phyloP scores from a whole-genome alignment of 2,888 invertebrate genomes.

The Chymomyza procnemis region DNA sequence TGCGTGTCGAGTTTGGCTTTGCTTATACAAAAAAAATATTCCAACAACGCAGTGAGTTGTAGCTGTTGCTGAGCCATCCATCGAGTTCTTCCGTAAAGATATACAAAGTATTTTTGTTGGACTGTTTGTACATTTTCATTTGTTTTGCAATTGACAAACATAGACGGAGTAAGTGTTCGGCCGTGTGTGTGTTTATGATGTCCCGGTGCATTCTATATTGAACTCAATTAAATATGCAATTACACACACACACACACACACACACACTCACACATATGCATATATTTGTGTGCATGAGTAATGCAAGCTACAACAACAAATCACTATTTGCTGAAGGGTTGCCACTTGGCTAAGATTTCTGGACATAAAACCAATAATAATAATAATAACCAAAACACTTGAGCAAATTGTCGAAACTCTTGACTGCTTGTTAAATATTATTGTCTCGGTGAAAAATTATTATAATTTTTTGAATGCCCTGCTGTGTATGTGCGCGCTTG shows the following conservation, averaged over 20 bases:
- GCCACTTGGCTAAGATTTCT: background rate
- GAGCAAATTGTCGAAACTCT: slow-evolving; percentile 9
- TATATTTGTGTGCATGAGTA: slow-evolving; percentile 42
- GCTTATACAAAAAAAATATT: slow-evolving; percentile 47
- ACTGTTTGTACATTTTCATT: slow-evolving; percentile 32
- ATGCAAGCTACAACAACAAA: slow-evolving; percentile 30
- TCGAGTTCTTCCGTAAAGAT: slow-evolving; percentile 3
- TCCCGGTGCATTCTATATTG: slow-evolving; percentile 57
- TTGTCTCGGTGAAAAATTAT: background rate
- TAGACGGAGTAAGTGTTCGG: slow-evolving; percentile 1
- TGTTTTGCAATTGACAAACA: slow-evolving; percentile 51
- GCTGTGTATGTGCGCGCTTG: slow-evolving; percentile 5
- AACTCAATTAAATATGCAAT: slow-evolving; percentile 54
- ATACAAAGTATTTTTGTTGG: background rate
- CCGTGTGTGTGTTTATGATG: slow-evolving; percentile 1
- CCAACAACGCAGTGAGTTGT: slow-evolving; percentile 44
- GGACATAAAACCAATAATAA: background rate
- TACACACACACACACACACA: too few relatives aligned
- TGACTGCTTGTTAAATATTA: slow-evolving; percentile 13
- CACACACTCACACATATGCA: background rate
- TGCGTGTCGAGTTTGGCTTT: slow-evolving; percentile 19
- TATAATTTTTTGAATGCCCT: slow-evolving; percentile 11
- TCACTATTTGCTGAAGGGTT: background rate
- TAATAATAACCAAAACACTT: slow-evolving; percentile 23
- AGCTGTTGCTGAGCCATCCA: slow-evolving; percentile 41